Evolutionary conservation across 2,888 invertebrate genomes (phyloP), one percentile per base, ranked within the genome.

Genomic region (Cantharis lateralis): DNA sequence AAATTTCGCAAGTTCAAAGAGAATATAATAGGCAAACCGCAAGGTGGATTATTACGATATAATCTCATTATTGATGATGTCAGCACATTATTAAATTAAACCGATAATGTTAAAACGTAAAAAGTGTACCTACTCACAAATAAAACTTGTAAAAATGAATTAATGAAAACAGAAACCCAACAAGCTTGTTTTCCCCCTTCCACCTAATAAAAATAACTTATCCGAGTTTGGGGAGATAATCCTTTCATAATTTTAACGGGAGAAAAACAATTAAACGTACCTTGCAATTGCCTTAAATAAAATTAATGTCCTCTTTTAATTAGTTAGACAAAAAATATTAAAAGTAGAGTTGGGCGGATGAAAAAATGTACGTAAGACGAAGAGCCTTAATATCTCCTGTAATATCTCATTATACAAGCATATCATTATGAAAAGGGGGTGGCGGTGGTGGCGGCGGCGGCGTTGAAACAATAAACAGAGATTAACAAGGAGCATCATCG

Each of bases 381-480:
- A 66, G 75, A 72, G 72, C 69, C 48, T 78, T 75, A 78, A 72
- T 78, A 78, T 78, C 69, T 73, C 26, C 71, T 70, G 75, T 71
- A 75, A 75, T 75, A 75, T 75, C 75, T 75, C 75, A 75, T 75
- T 75, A 75, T 68, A 71, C 68, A 71, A 75, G 75, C 75, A 26
- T 24, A 24, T 24, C 64, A 66, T 18, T 18, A 18, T 16, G n/a
- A 66, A 18, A 24, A 66, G 18, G 64, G 64, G 63, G 63, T 11
- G 64, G 64, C 20, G 24, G 24, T 4, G 20, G 20, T 2, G 26
- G 15, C 5, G 64, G 20, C 10, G 64, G 64, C 24, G 72, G 48
- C 68, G 77, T 72, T 70, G 70, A 79, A 77, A 79, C 79, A 77
- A 79, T 79, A 79, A 77, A 79, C 75, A 75, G 74, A 76, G 77